These are phyloP conservation scores for Ptychodera flava DNA, from an alignment of 35 echinoderm and acorn worm genomes.

Conservation along the genomic window DNA sequence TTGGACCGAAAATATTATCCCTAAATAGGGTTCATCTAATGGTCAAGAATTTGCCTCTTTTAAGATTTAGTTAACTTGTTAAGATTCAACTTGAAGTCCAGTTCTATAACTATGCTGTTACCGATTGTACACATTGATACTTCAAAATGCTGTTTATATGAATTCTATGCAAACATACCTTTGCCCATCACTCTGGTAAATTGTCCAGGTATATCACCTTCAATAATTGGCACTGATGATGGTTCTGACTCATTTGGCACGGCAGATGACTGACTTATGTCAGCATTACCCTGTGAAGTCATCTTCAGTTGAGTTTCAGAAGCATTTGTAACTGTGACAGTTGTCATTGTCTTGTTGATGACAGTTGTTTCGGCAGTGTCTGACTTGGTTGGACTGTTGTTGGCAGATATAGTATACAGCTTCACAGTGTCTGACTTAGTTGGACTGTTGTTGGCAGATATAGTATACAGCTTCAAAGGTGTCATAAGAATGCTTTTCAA, in stretches of 20 bases:
- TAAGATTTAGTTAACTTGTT: no score
- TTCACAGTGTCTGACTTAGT: neutral
- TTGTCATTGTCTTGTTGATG: neutral
- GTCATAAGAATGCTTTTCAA: conserved; percentile 57
- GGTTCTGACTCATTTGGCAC: conserved; percentile 21
- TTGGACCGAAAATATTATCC: no score
- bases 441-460: no score
- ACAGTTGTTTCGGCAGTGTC: neutral
- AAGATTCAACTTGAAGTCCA: no score
- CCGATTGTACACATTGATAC: no score
- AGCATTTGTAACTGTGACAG: neutral
- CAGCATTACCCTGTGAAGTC: neutral
- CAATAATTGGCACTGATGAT: conserved; percentile 15
- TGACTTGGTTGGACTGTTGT: neutral
- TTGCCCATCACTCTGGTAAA: conserved; percentile 90
- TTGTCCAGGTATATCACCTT: conserved; percentile 87
- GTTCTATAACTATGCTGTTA: no score
- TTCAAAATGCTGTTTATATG: no score
- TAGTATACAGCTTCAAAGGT: conserved; percentile 53
- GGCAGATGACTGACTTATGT: neutral
- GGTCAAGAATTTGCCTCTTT: no score
- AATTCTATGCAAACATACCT: no score
- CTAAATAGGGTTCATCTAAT: no score
- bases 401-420: no score
- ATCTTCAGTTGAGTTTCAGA: neutral